A percentile compares a stretch with the other conserved stretches of the same genome.
Conservation (phyloP, 2,797 vertebrate genomes). For the Sorex maritimensis region DNA sequence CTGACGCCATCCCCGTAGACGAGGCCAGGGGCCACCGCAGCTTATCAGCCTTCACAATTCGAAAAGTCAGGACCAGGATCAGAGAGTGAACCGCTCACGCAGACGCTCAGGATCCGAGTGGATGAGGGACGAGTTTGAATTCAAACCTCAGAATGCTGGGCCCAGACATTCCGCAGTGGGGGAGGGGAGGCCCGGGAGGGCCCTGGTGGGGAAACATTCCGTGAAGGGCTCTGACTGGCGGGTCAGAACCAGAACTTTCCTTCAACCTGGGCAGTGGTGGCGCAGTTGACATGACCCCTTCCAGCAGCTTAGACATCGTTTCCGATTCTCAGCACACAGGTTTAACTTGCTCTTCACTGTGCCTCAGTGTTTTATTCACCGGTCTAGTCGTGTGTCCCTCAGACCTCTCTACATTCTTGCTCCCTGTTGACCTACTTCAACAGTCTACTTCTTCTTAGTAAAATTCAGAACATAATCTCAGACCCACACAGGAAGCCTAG, state of each 20-base stretch:
- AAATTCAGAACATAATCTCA: too few relatives aligned
- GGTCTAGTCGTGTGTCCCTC: too few relatives aligned
- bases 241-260: neutral
- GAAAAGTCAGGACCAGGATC: too few relatives aligned
- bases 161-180: slow-evolving; percentile 37
- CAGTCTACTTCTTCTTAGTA: too few relatives aligned
- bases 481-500: too few relatives aligned
- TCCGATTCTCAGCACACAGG: neutral
- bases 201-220: neutral
- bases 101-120: slow-evolving; percentile 10
- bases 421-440: too few relatives aligned
- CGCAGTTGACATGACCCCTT: neutral
- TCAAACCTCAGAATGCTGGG: slow-evolving; percentile 69
- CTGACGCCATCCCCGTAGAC: neutral
- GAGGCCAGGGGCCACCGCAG: neutral
- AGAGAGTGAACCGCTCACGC: too few relatives aligned
- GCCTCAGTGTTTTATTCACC: too few relatives aligned
- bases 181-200: slow-evolving; percentile 14
- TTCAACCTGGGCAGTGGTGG: neutral
- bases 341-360: too few relatives aligned
- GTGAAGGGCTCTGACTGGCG: neutral
- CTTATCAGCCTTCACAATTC: too few relatives aligned
- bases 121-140: slow-evolving; percentile 46
- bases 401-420: too few relatives aligned
- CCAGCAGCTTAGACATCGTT: too few relatives aligned